A percentile compares a stretch with the other conserved stretches of the same genome.
Conservation (phyloP, 1,140 invertebrate species). For the Pemphigus obesinymphae region DNA sequence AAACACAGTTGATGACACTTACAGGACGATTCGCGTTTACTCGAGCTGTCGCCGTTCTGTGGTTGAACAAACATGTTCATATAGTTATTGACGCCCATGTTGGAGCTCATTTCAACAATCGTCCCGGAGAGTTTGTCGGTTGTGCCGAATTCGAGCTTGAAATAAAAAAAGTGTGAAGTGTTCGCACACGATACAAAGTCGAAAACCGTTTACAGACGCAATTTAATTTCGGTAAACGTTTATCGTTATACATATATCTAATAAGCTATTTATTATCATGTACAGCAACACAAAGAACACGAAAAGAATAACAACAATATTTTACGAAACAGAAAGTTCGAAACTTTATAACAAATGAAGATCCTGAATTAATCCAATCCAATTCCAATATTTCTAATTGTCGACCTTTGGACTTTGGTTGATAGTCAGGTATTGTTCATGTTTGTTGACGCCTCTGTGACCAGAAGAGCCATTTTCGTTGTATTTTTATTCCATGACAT, state of each 20-base stretch:
- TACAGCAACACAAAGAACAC: neutral
- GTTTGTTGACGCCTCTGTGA: constrained; percentile 27
- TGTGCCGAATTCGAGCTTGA: no score
- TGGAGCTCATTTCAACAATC: constrained; percentile 26
- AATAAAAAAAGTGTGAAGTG: neutral
- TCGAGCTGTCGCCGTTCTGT: constrained; percentile 11
- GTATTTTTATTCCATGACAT: neutral
- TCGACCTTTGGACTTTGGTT: neutral
- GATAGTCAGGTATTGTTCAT: neutral
- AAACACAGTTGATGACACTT: neutral
- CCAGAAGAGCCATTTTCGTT: constrained; percentile 4
- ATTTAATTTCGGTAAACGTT: neutral
- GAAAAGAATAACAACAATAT: neutral
- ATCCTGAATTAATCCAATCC: neutral
- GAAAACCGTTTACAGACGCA: neutral
- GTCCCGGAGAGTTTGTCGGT: neutral
- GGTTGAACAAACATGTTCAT: constrained; percentile 25
- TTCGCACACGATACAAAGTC: neutral
- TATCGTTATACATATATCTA: no score
- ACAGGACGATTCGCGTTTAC: neutral
- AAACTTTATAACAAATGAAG: neutral
- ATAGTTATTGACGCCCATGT: constrained; percentile 23
- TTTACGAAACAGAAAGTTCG: neutral
- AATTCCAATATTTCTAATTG: no score
- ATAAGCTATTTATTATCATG: neutral